Conservation (phyloP, 2,113 vertebrate species). For the Brevimyrus niger region DNA sequence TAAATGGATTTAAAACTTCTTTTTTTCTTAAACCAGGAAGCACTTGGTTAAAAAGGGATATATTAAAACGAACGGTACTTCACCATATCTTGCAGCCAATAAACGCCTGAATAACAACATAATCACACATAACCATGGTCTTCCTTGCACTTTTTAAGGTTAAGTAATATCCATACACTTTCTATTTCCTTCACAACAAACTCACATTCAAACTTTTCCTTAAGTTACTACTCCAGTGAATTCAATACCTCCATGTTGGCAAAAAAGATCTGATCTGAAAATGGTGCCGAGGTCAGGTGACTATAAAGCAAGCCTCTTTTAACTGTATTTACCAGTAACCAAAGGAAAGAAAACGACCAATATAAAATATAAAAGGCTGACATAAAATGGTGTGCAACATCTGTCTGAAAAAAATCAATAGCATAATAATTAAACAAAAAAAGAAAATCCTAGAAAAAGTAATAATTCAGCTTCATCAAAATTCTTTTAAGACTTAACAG, state of each 20-base stretch:
- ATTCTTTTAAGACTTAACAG: conserved; percentile 61
- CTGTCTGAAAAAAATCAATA: conserved; percentile 51
- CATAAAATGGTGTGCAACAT: conserved; percentile 72
- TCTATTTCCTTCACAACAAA: conserved; percentile 58
- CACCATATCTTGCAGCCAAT: conserved; percentile 73
- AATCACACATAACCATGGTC: conserved; percentile 78
- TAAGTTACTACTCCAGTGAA: conserved; percentile 48
- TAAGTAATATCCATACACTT: conserved; percentile 52
- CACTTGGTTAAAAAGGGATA: conserved; percentile 60
- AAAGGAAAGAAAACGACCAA: conserved; percentile 43
- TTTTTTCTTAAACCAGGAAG: conserved; percentile 57
- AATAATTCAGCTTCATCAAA: conserved; percentile 38
- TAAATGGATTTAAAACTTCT: conserved; percentile 51
- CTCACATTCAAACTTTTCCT: conserved; percentile 51
- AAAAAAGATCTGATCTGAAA: conserved; percentile 48
- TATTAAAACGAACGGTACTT: conserved; percentile 58
- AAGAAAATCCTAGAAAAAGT: conserved; percentile 60
- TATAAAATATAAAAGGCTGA: conserved; percentile 85
- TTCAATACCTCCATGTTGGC: conserved; percentile 61
- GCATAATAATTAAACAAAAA: conserved; percentile 37
- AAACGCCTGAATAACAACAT: conserved; percentile 91
- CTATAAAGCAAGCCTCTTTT: conserved; percentile 61
- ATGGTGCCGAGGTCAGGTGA: conserved; percentile 57
- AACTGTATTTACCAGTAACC: conserved; percentile 34
- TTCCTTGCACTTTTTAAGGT: conserved; percentile 62